These are phyloP conservation scores for Ferdinandea cuprea DNA, from an alignment of 2,888 invertebrate species.

Conservation along the genomic window DNA sequence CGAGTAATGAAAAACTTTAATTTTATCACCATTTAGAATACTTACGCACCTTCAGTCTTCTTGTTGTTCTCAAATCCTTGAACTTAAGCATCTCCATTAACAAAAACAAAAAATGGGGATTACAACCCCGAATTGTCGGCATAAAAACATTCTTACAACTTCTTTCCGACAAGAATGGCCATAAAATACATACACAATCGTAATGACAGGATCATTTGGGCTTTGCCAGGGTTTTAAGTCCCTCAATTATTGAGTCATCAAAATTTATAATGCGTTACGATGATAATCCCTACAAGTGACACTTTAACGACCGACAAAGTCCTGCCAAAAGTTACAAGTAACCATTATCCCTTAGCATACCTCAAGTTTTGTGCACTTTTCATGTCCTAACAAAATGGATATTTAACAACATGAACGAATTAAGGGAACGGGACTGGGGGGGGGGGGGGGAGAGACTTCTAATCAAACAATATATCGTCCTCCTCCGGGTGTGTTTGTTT, in stretches of 20 bases:
- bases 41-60: not conserved
- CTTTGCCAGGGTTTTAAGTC: conserved; percentile 20
- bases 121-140: conserved; percentile 1
- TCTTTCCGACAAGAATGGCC: not conserved
- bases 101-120: not conserved
- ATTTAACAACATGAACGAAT: conserved; percentile 49
- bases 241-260: conserved; percentile 48
- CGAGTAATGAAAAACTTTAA: not conserved
- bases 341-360: conserved; percentile 9
- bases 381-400: conserved; percentile 51
- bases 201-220: conserved; percentile 50
- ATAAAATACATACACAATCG: conserved; percentile 35
- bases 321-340: conserved; percentile 33
- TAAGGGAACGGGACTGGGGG: conserved; percentile 12
- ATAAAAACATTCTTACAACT: conserved; percentile 10
- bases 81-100: conserved; percentile 22
- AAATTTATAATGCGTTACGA: conserved; percentile 54
- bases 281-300: conserved; percentile 43
- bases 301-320: conserved; percentile 48
- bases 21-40: not conserved
- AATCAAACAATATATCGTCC: conserved; percentile 26
- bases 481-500: conserved; percentile 15
- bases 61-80: conserved; percentile 8
- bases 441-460: no score
- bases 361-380: conserved; percentile 23